These are phyloP conservation scores for Tetramorium parvispinum DNA, from an alignment of 1,140 invertebrate species.

Conservation along the genomic window DNA sequence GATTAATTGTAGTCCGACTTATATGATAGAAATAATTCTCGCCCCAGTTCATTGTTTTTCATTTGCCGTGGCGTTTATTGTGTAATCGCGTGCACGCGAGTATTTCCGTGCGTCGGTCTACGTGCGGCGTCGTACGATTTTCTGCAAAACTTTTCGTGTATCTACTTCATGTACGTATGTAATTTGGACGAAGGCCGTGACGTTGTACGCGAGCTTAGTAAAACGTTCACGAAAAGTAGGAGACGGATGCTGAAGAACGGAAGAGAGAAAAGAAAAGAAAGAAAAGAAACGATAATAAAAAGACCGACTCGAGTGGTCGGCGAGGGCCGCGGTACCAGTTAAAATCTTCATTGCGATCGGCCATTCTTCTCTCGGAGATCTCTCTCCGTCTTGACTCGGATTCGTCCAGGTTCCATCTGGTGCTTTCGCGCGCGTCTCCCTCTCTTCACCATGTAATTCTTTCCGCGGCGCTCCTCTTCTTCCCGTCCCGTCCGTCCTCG, in stretches of 20 bases:
- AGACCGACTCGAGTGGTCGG: slow-evolving; percentile 60
- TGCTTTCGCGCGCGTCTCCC: slow-evolving; percentile 61
- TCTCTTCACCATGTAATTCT: slow-evolving; percentile 54
- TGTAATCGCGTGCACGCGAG: slow-evolving; percentile 15
- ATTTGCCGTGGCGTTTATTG: slow-evolving; percentile 54
- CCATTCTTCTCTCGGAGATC: slow-evolving; percentile 78
- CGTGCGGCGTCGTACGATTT: slow-evolving; percentile 39
- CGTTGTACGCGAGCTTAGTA: slow-evolving; percentile 71
- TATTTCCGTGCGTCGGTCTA: slow-evolving; percentile 1
- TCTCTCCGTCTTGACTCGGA: slow-evolving; percentile 55
- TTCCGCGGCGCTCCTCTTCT: slow-evolving; percentile 47
- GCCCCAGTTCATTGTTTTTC: slow-evolving; percentile 20
- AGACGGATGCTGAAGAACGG: slow-evolving; percentile 1
- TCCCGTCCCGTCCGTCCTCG: slow-evolving; percentile 55
- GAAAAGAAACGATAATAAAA: slow-evolving; percentile 69
- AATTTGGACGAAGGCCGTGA: slow-evolving; percentile 35
- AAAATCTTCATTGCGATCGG: slow-evolving; percentile 84
- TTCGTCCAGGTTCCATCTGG: slow-evolving; percentile 67
- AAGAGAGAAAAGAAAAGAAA: slow-evolving; percentile 22
- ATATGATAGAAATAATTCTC: slow-evolving; percentile 53
- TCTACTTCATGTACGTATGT: slow-evolving; percentile 28
- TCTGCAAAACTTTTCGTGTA: slow-evolving; percentile 38
- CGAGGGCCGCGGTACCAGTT: slow-evolving; percentile 78
- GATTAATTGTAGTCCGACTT: slow-evolving; percentile 54
- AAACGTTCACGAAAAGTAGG: slow-evolving; percentile 68